Conservation (phyloP, 2,888 invertebrate genomes). For the Eurytoma californica region DNA sequence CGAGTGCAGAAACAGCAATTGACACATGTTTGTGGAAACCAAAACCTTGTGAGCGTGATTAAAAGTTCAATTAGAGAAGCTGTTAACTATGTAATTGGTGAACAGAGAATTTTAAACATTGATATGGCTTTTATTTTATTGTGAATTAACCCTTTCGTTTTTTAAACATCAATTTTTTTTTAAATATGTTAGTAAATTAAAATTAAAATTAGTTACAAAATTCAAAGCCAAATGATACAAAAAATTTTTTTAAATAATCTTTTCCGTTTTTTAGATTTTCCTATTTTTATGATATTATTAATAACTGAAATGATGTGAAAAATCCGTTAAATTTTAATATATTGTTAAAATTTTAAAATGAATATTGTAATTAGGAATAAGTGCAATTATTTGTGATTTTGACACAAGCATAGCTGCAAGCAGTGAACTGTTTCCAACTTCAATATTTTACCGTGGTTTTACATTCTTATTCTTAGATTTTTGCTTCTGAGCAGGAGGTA, state of each 20-base stretch:
- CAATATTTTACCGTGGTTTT: conserved; percentile 64
- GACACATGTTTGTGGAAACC: conserved; percentile 27
- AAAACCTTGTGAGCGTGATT: conserved; percentile 33
- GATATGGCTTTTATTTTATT: background rate
- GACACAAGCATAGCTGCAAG: conserved; percentile 46
- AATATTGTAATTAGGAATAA: conserved; percentile 25
- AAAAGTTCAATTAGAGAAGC: background rate
- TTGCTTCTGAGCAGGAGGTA: conserved; percentile 60
- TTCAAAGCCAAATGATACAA: background rate
- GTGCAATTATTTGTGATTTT: conserved; percentile 21
- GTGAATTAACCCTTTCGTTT: background rate
- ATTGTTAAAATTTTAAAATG: background rate
- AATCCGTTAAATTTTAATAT: too few species aligned
- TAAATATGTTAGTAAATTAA: too few species aligned
- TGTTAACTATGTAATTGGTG: conserved; percentile 3
- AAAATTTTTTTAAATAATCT: too few species aligned
- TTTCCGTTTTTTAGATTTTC: too few species aligned
- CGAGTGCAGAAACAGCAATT: conserved; percentile 13
- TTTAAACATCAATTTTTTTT: background rate
- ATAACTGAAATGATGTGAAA: too few species aligned
- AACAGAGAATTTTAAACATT: background rate
- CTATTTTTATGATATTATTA: too few species aligned
- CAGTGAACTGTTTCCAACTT: conserved; percentile 38
- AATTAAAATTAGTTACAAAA: background rate
- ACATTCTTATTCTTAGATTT: conserved; percentile 63